Conservation (phyloP, 64 coral and sea anemone species). For the Platygyra sinensis region DNA sequence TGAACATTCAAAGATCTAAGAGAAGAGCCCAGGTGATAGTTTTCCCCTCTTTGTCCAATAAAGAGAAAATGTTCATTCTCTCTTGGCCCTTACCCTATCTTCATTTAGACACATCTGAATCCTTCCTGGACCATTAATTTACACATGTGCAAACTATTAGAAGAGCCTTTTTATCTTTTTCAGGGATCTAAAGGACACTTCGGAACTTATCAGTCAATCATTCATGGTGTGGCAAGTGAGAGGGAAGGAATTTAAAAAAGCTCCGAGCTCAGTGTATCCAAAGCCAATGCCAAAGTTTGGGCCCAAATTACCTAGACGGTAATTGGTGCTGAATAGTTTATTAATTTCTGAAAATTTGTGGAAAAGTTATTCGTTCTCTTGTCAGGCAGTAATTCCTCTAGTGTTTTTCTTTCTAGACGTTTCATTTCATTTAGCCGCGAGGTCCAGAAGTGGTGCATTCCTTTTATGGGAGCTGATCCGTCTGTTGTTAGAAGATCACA, state of each 20-base stretch:
- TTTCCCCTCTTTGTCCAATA: too few species aligned
- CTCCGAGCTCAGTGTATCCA: slow-evolving; percentile 75
- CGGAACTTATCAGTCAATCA: slow-evolving; percentile 97
- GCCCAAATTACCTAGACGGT: slow-evolving; percentile 90
- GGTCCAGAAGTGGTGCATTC: slow-evolving; percentile 89
- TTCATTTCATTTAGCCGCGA: slow-evolving; percentile 70
- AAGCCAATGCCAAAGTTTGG: slow-evolving; percentile 94
- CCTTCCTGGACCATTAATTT: too few species aligned
- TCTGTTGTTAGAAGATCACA: slow-evolving; percentile 90
- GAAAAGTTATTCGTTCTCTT: neutral
- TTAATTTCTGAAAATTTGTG: too few species aligned
- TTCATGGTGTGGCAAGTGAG: slow-evolving; percentile 89
- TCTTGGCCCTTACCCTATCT: too few species aligned
- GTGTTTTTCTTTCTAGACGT: slow-evolving; percentile 38
- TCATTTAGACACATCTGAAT: too few species aligned
- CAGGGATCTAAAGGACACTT: slow-evolving; percentile 83
- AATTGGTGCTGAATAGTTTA: neutral
- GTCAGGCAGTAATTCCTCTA: neutral
- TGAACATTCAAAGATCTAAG: too few species aligned
- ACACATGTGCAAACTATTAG: too few species aligned
- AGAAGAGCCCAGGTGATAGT: too few species aligned
- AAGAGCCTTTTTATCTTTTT: neutral
- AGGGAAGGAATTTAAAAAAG: slow-evolving; percentile 89
- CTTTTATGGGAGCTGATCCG: slow-evolving; percentile 89
- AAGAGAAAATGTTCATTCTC: too few species aligned